phyloP scores from a whole-genome alignment of 30 jellyfish, hydroid and myxozoan species.

The Hydractinia echinata region DNA sequence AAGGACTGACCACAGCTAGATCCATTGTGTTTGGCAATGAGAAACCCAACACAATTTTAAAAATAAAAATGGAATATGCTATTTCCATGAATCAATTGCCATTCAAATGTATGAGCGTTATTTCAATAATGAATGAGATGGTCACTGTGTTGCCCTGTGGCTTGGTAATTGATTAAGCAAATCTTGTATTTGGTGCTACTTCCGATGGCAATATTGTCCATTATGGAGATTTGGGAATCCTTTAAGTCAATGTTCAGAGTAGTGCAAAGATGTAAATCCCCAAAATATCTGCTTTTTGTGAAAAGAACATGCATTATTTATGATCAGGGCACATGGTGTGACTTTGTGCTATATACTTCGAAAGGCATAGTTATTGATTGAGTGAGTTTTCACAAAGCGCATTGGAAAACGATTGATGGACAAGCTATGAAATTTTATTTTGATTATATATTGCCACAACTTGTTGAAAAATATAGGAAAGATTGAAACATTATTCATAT shows the following conservation, averaged over 20 bases:
- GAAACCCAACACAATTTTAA: not conserved
- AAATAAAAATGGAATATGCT: not conserved
- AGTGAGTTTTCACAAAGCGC: no score
- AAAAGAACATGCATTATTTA: not conserved
- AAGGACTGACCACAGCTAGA: conserved; percentile 9
- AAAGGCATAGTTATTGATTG: no score
- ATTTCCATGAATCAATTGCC: not conserved
- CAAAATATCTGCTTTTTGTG: not conserved
- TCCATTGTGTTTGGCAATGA: not conserved
- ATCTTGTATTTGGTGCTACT: not conserved
- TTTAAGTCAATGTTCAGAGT: no score
- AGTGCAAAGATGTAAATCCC: not conserved
- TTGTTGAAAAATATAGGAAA: no score
- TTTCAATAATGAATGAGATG: not conserved
- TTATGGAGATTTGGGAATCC: not conserved
- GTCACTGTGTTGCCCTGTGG: not conserved
- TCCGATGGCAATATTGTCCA: not conserved
- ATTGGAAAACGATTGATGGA: no score
- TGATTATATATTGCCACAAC: no score
- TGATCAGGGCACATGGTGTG: not conserved
- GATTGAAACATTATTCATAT: no score
- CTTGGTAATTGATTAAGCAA: not conserved
- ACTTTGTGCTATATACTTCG: no score
- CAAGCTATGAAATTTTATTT: no score
- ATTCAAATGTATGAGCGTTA: not conserved